Evolutionary conservation across 2,113 vertebrate species (phyloP).

Genomic region (Smithornis capensis): DNA sequence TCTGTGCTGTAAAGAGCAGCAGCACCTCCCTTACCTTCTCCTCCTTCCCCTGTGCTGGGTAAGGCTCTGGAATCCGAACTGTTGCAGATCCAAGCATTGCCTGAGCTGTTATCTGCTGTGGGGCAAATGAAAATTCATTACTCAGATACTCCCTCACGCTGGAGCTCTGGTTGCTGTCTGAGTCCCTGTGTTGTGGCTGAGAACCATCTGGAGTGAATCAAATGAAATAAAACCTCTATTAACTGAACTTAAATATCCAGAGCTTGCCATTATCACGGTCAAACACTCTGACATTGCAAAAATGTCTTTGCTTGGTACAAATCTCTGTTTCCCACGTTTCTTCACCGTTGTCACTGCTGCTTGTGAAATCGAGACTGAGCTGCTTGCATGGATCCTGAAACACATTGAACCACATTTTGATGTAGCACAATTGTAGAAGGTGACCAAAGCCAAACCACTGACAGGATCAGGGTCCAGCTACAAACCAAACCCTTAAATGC

Average conservation of each 20-base stretch:
- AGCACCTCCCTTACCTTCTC: neutral
- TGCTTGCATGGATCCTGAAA: neutral
- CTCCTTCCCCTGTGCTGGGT: neutral
- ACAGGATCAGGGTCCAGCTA: neutral
- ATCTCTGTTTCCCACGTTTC: neutral
- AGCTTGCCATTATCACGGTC: constrained; percentile 4
- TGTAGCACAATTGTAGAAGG: neutral
- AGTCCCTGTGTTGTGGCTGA: constrained; percentile 28
- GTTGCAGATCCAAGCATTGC: neutral
- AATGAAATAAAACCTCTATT: constrained; percentile 62
- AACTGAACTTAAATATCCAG: constrained; percentile 45
- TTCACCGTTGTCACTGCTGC: neutral
- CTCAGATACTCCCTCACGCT: neutral
- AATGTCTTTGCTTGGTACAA: neutral
- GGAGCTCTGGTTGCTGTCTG: constrained; percentile 53
- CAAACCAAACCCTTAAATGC: neutral
- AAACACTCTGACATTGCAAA: neutral
- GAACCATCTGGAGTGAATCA: constrained; percentile 64
- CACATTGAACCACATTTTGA: neutral
- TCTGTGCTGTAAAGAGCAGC: neutral
- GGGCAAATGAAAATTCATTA: constrained; percentile 57
- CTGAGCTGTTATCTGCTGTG: constrained; percentile 20
- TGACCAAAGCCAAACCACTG: neutral
- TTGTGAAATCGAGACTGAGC: neutral
- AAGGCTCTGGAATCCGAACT: constrained; percentile 27